phyloP scores from a whole-genome alignment of 2,797 vertebrate species.

The Monodelphis domestica region DNA sequence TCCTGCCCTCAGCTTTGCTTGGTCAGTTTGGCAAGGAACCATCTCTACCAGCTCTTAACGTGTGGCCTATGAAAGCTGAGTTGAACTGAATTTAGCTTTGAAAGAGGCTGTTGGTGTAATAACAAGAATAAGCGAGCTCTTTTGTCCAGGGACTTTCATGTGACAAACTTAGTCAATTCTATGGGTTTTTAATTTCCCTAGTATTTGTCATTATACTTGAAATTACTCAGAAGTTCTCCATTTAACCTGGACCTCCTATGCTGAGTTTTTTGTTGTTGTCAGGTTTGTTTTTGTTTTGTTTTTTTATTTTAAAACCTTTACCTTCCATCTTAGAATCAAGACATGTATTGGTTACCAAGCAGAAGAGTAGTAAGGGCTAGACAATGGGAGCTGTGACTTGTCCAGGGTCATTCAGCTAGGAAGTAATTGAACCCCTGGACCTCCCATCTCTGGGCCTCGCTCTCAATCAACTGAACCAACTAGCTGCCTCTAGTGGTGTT shows the following conservation, averaged over 20 bases:
- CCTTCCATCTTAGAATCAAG: too few species aligned
- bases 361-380: too few species aligned
- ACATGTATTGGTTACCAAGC: too few species aligned
- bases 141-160: neutral
- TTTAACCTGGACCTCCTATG: neutral
- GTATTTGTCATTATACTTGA: neutral
- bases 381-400: too few species aligned
- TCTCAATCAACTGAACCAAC: too few species aligned
- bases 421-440: too few species aligned
- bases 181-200: neutral
- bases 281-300: slow-evolving; percentile 18
- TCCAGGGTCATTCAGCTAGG: too few species aligned
- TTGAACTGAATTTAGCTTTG: neutral
- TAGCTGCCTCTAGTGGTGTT: too few species aligned
- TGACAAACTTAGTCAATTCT: neutral
- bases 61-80: neutral
- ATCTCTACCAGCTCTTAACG: neutral
- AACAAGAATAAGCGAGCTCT: neutral
- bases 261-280: slow-evolving; percentile 7
- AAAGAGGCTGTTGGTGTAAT: neutral
- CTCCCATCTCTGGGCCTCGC: too few species aligned
- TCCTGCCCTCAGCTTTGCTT: neutral
- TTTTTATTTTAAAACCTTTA: too few species aligned
- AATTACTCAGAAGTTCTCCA: neutral
- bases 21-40: slow-evolving; percentile 7